Evolutionary conservation across 2,113 vertebrate genomes (phyloP).

Genomic region (Hippocampus abdominalis): DNA sequence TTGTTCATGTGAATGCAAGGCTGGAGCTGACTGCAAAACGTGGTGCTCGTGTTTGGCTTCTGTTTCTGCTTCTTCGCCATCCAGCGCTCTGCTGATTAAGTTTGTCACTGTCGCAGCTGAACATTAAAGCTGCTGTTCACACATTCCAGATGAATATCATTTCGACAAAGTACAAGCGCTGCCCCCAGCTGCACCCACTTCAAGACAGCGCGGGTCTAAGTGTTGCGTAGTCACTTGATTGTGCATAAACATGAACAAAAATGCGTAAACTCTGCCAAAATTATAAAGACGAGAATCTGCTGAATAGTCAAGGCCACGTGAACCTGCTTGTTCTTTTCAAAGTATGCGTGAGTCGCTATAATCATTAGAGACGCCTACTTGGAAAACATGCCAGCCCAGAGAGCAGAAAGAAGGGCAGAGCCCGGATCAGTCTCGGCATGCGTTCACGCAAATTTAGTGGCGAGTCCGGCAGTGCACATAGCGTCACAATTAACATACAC

Average conservation of each 20-base stretch:
- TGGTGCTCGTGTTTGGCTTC: background rate
- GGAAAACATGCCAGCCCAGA: constrained; percentile 67
- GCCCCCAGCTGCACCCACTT: constrained; percentile 43
- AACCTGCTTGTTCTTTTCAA: constrained; percentile 7
- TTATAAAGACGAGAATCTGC: constrained; percentile 14
- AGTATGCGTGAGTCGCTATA: constrained; percentile 55
- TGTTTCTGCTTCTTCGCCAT: background rate
- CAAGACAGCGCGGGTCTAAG: constrained; percentile 50
- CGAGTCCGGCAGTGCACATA: constrained; percentile 49
- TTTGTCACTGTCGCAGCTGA: constrained; percentile 30
- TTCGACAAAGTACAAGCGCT: constrained; percentile 21
- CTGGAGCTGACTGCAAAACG: constrained; percentile 11
- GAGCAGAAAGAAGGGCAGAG: constrained; percentile 55
- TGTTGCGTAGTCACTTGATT: constrained; percentile 31
- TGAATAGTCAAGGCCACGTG: constrained; percentile 20
- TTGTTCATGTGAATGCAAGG: constrained; percentile 9
- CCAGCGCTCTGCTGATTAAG: background rate
- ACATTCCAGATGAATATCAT: constrained; percentile 44
- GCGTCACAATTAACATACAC: constrained; percentile 42
- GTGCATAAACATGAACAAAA: background rate
- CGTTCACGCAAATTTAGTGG: constrained; percentile 69
- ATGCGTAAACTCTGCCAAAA: background rate
- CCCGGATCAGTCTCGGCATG: constrained; percentile 74
- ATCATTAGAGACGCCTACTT: constrained; percentile 66
- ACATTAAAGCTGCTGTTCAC: constrained; percentile 51